phyloP scores from a whole-genome alignment of 2,888 invertebrate genomes.

The Acronicta alni region DNA sequence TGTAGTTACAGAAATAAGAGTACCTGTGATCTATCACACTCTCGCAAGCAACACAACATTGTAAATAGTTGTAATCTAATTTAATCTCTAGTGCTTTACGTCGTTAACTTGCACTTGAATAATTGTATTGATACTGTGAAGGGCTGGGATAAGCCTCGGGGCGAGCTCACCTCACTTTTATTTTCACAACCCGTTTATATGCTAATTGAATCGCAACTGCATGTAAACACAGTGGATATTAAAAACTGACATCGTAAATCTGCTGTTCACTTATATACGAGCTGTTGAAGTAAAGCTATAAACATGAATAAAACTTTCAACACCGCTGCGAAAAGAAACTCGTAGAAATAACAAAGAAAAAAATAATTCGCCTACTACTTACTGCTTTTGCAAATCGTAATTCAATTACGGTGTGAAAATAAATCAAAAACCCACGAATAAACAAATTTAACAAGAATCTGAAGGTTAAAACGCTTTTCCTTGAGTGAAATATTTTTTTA shows the following conservation, averaged over 20 bases:
- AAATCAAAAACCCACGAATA: not conserved
- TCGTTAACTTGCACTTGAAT: conserved; percentile 47
- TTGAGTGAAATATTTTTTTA: too few relatives aligned
- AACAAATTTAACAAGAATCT: too few relatives aligned
- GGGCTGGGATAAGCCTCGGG: conserved; percentile 21
- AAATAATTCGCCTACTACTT: not conserved
- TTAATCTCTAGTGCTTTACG: conserved; percentile 36
- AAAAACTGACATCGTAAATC: conserved; percentile 50
- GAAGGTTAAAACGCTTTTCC: too few relatives aligned
- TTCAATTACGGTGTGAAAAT: not conserved
- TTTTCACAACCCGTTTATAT: conserved; percentile 55
- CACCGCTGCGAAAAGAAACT: not conserved
- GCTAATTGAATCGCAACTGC: conserved; percentile 56
- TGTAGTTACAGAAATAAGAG: conserved; percentile 13
- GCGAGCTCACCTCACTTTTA: conserved; percentile 14
- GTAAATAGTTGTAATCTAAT: conserved; percentile 54
- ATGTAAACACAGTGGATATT: conserved; percentile 50
- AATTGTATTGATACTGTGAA: conserved; percentile 49
- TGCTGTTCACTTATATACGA: conserved; percentile 16
- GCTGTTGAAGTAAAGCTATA: conserved; percentile 15
- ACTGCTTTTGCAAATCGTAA: too few relatives aligned
- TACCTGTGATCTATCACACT: conserved; percentile 7
- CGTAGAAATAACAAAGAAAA: not conserved
- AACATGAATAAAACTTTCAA: conserved; percentile 27
- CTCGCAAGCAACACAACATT: conserved; percentile 21